Conservation (phyloP, 2,888 invertebrate species). For the Schrankia costaestrigalis region DNA sequence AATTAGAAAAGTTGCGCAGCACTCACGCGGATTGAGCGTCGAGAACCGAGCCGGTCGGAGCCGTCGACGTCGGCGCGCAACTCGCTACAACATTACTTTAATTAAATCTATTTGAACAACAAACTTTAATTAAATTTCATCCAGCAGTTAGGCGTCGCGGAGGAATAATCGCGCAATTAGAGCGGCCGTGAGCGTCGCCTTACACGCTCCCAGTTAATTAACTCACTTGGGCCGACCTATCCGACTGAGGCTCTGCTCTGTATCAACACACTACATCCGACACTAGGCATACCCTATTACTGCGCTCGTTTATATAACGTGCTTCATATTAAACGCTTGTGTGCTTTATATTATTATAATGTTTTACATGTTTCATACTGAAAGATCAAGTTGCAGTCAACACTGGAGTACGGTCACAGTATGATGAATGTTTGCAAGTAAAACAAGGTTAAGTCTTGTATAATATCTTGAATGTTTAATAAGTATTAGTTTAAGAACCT, state of each 20-base stretch:
- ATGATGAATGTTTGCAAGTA: too few relatives aligned
- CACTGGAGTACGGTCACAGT: too few relatives aligned
- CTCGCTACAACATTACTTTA: conserved; percentile 81
- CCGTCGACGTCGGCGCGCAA: conserved; percentile 58
- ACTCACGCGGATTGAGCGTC: conserved; percentile 79
- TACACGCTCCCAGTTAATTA: conserved; percentile 79
- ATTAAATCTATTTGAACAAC: conserved; percentile 83
- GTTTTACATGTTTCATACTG: too few relatives aligned
- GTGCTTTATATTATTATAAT: too few relatives aligned
- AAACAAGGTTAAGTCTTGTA: too few relatives aligned
- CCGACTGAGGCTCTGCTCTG: conserved; percentile 45
- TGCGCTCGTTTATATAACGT: neutral
- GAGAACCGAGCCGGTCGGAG: conserved; percentile 39
- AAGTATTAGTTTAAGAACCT: too few relatives aligned
- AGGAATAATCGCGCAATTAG: conserved; percentile 81
- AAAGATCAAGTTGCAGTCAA: too few relatives aligned
- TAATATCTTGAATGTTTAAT: too few relatives aligned
- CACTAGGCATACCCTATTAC: conserved; percentile 10
- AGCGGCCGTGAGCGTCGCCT: conserved; percentile 80
- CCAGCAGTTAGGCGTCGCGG: conserved; percentile 80
- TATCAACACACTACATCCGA: conserved; percentile 39
- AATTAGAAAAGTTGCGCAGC: conserved; percentile 81
- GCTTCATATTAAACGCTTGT: too few relatives aligned
- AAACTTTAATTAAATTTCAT: conserved; percentile 82
- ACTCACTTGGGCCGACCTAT: conserved; percentile 74